Conservation (phyloP, 2,797 vertebrate genomes). For the Ctenopoma multispine region DNA sequence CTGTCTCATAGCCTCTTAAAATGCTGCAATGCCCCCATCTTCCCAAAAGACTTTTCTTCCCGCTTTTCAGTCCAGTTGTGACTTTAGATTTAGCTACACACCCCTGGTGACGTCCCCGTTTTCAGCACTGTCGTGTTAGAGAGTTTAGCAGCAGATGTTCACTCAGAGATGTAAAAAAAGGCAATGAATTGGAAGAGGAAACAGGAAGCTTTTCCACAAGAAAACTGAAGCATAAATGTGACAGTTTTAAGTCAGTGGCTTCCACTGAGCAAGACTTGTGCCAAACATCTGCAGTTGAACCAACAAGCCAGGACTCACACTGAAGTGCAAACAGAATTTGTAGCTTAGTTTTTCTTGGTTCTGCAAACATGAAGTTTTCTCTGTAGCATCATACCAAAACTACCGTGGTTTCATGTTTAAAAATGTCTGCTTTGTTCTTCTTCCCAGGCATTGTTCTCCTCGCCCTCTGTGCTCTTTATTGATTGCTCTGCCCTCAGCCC, state of each 20-base stretch:
- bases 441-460: not conserved
- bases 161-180: not conserved
- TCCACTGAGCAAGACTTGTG: not conserved
- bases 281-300: constrained; percentile 7
- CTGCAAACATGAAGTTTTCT: constrained; percentile 17
- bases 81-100: not conserved
- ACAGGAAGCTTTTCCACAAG: not conserved
- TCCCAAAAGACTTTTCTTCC: not conserved
- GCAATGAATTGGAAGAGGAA: not conserved
- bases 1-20: too few species aligned
- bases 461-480: constrained; percentile 11
- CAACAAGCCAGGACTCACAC: not conserved
- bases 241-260: constrained; percentile 3
- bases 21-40: too few species aligned
- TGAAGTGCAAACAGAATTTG: constrained; percentile 6
- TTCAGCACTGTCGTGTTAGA: not conserved
- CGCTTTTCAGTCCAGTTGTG: not conserved
- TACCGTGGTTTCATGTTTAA: constrained; percentile 19
- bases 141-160: constrained; percentile 2
- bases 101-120: not conserved
- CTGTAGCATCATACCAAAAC: constrained; percentile 7
- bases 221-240: constrained; percentile 3
- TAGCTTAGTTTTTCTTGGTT: constrained; percentile 11
- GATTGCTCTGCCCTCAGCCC: constrained; percentile 34
- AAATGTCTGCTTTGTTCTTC: constrained; percentile 8